Base-by-base conservation (phyloP, 2,888 invertebrate genomes). In the Priocnemis perturbator region DNA sequence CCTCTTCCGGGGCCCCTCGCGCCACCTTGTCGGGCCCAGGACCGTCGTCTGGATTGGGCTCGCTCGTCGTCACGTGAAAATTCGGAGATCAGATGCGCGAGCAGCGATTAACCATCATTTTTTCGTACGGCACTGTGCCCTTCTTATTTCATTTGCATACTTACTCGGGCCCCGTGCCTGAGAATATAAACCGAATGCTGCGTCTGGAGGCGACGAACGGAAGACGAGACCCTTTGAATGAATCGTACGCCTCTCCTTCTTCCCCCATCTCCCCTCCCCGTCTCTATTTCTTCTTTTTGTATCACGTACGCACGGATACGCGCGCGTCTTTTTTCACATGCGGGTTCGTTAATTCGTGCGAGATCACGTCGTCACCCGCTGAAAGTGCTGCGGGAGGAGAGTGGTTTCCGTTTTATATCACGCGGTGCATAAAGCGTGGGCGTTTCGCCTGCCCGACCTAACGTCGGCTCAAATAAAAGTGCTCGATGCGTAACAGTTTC, bases 291-390 rank as follows among this genome's bases (percentile, higher is more conserved):
- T 45, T 69, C 53, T 66, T 60, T 71, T 69, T 68, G 30, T 74
- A 62, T 59, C 79, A 66, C 73, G 53, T 67, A 62, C 68, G 37
- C 50, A 74, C 60, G 56, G 47, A 53, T 60, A 68, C 55, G 60
- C 58, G 67, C 57, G 58, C n/a, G 58, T 78, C 60, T 69, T 75
- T 73, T 76, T 82, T 83, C 74, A 76, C 81, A 81, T 78, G 76
- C 77, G 74, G 74, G 77, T 74, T 74, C 77, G 81, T 77, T 85
- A 85, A 86, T 86, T 85, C 82, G 81, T 86, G 86, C 86, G 78
- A 78, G 83, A 83, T 86, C 86, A 86, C 86, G 86, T 81, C 77
- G 73, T 68, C 45, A 14, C 19, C 68, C 48, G 47, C 37, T 58
- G 71, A 73, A 62, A 50, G 17, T 4, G 26, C 75, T 69, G 71